Evolutionary conservation across 2,797 vertebrate species (phyloP).

Genomic region (Microhierax caerulescens): DNA sequence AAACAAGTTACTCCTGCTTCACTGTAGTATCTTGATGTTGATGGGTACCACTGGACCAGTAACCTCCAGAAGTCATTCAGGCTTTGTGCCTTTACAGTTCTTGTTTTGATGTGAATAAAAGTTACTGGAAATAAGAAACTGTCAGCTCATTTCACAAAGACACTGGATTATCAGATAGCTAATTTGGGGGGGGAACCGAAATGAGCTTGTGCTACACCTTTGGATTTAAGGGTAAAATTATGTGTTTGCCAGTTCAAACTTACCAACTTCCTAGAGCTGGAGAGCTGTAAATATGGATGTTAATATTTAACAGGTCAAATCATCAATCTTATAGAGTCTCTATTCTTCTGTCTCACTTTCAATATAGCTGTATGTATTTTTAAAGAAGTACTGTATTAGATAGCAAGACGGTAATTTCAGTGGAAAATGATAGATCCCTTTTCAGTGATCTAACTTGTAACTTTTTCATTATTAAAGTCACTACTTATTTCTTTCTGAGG

Average conservation of each 20-base stretch:
- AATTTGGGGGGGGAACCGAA: neutral
- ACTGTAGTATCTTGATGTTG: neutral
- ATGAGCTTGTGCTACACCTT: neutral
- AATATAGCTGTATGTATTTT: conserved; percentile 69
- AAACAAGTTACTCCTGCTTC: neutral
- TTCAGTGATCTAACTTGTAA: conserved; percentile 53
- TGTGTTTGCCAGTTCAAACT: neutral
- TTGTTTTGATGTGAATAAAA: neutral
- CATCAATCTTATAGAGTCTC: conserved; percentile 61
- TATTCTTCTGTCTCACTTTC: conserved; percentile 41
- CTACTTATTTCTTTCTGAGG: conserved; percentile 53
- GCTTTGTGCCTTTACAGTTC: neutral
- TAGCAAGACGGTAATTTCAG: conserved; percentile 67
- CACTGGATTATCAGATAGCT: neutral
- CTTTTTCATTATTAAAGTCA: conserved; percentile 65
- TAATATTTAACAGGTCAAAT: conserved; percentile 72
- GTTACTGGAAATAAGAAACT: neutral
- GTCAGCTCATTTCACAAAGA: neutral
- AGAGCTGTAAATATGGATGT: conserved; percentile 70
- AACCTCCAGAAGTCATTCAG: neutral
- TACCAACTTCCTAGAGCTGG: neutral
- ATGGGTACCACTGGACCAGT: neutral
- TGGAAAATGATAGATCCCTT: conserved; percentile 71
- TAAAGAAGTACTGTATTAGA: conserved; percentile 70
- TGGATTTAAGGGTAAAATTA: neutral